phyloP scores from a whole-genome alignment of 2,888 invertebrate genomes.

The Lydus trimaculatus region DNA sequence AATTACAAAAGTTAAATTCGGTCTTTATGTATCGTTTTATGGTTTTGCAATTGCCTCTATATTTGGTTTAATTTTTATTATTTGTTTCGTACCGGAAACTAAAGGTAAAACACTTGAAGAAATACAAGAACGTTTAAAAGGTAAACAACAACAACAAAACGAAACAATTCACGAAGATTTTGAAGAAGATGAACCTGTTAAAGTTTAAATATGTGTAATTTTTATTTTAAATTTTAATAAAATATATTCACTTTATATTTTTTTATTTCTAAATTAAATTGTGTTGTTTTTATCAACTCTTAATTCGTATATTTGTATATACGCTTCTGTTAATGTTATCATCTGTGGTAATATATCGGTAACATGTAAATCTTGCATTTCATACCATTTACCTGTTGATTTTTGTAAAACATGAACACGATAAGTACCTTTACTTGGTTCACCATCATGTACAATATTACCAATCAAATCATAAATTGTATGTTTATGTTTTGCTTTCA shows the following conservation, averaged over 20 bases:
- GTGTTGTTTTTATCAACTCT: slow-evolving; percentile 32
- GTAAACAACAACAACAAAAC: neutral
- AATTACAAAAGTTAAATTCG: slow-evolving; percentile 47
- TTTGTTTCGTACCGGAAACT: slow-evolving; percentile 58
- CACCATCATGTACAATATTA: slow-evolving; percentile 98
- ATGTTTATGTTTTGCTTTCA: slow-evolving; percentile 76
- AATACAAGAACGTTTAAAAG: slow-evolving; percentile 45
- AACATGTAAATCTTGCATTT: slow-evolving; percentile 95
- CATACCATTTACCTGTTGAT: slow-evolving; percentile 84
- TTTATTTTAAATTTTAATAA: neutral
- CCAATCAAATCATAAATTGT: slow-evolving; percentile 98
- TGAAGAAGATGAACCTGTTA: neutral
- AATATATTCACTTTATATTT: neutral
- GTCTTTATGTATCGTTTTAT: slow-evolving; percentile 56
- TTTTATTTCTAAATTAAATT: neutral
- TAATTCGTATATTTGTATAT: slow-evolving; percentile 87
- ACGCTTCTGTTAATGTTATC: slow-evolving; percentile 99
- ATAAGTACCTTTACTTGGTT: slow-evolving; percentile 93
- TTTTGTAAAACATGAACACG: slow-evolving; percentile 92
- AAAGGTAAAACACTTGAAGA: slow-evolving; percentile 59
- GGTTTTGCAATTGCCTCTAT: slow-evolving; percentile 31
- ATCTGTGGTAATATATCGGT: slow-evolving; percentile 98
- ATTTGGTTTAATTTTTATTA: slow-evolving; percentile 52
- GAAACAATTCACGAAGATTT: no score
- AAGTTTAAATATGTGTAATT: neutral